A percentile compares a stretch with the other conserved stretches of the same genome.
Conservation (phyloP, 2,797 vertebrate genomes). For the Mergus octosetaceus region DNA sequence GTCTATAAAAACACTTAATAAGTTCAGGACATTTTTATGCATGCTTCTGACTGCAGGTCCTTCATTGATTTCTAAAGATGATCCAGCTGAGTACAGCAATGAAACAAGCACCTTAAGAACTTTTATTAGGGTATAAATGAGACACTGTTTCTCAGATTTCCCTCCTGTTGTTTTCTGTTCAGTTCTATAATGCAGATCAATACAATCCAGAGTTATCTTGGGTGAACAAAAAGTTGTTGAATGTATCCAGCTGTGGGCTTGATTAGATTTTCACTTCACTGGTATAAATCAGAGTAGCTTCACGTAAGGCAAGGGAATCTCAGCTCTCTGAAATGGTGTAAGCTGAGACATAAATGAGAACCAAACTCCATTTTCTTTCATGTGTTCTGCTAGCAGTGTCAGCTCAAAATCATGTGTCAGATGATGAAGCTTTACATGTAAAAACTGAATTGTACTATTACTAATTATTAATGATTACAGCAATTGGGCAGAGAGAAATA, state of each 20-base stretch:
- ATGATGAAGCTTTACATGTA: background rate
- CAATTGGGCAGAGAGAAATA: background rate
- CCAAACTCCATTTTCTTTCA: background rate
- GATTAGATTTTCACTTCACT: slow-evolving; percentile 50
- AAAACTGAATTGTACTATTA: background rate
- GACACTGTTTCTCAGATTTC: slow-evolving; percentile 2
- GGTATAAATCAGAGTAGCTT: slow-evolving; percentile 27
- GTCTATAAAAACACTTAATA: background rate
- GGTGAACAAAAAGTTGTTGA: slow-evolving; percentile 32
- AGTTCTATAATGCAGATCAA: slow-evolving; percentile 44
- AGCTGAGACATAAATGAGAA: background rate
- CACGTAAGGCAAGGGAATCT: background rate
- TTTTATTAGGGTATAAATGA: slow-evolving; percentile 30
- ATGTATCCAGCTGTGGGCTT: slow-evolving; percentile 33
- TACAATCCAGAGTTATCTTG: background rate
- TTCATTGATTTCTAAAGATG: slow-evolving; percentile 18
- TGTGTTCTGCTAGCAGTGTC: background rate
- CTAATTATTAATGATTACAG: background rate
- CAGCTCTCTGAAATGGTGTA: background rate
- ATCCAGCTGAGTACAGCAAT: background rate
- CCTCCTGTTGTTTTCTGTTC: slow-evolving; percentile 16
- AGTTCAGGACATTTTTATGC: slow-evolving; percentile 3
- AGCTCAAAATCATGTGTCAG: background rate
- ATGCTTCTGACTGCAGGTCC: background rate
- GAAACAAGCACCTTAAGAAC: slow-evolving; percentile 7